Evolutionary conservation across 2,888 invertebrate genomes (phyloP), one percentile per base, ranked within the genome.

Genomic region (Norana najaformis): DNA sequence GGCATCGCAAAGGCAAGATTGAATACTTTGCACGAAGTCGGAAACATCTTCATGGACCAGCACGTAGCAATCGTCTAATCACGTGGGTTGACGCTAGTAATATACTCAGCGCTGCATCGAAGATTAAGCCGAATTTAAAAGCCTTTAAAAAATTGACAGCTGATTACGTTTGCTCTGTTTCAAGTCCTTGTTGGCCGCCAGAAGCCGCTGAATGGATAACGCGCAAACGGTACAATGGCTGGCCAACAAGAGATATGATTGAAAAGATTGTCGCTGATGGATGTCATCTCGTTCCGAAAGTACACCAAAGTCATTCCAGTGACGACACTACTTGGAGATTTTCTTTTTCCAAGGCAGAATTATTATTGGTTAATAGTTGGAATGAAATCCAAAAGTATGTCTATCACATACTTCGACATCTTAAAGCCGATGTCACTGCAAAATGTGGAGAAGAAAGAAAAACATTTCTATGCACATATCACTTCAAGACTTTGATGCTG

Each of bases 381-480:
- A 85, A 85, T 85, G 36, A 23, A 85, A n/a, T 85, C 23, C 85
- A 85, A 85, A 85, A 85, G 37, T 85, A 85, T 37, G 11, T 85
- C 18, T 85, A 85, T 16, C 85, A 85, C 37, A 36, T 85, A 37
- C 35, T 85, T 36, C 85, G 85, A 36, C 36, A 14, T 18, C 18
- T 85, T 23, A 85, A 85, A 37, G 20, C 37, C 5, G 36, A 85
- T 1, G 69, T 69, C 1, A 85, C 35, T 37, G 85, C 36, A 23
- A 36, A 85, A 85, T 6, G 37, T 36, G 36, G 35, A 23, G 85
- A 20, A n/a, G 36, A 85, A 6, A 18, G 34, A 13, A 23, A 85
- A n/a, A 85, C 85, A 37, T 85, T 85, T 85, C 85, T 85, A 5
- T 85, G 85, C 85, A 36, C 85, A 23, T 85, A 85, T 18, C 36